Percentiles rank a stretch among this genome's conserved stretches.
Conservation (phyloP, 30 jellyfish, hydroid and myxozoan species). For the Aurelia sp. region DNA sequence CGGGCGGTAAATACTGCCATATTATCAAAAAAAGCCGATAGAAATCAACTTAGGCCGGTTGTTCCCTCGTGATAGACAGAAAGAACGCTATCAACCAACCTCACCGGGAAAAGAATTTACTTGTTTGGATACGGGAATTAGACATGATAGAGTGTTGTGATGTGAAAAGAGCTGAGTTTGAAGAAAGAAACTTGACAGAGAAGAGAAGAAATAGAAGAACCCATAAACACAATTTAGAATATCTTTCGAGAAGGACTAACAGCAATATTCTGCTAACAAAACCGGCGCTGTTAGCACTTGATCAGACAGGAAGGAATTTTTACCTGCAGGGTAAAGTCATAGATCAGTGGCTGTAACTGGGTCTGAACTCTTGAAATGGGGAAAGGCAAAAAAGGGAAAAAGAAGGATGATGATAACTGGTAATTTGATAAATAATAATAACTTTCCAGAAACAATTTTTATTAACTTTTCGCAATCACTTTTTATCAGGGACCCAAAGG, state of each 20-base stretch:
- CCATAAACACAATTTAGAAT: not conserved
- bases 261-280: too few species aligned
- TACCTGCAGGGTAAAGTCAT: not conserved
- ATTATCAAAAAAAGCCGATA: too few species aligned
- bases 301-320: too few species aligned
- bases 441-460: not conserved
- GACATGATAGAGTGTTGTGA: slow-evolving; percentile 38
- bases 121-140: not conserved
- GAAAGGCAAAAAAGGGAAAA: slow-evolving; percentile 74
- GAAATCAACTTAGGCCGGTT: too few species aligned
- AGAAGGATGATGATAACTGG: slow-evolving; percentile 77
- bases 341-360: not conserved
- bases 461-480: too few species aligned
- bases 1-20: too few species aligned
- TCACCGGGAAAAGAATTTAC: not conserved
- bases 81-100: not conserved
- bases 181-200: not conserved
- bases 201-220: not conserved
- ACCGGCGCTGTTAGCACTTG: too few species aligned
- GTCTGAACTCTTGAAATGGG: slow-evolving; percentile 38
- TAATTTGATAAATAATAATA: not conserved
- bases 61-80: too few species aligned
- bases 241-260: not conserved
- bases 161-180: slow-evolving; percentile 4
- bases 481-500: too few species aligned